phyloP scores from a whole-genome alignment of 2,113 vertebrate species.

The Corynorhinus townsendii region DNA sequence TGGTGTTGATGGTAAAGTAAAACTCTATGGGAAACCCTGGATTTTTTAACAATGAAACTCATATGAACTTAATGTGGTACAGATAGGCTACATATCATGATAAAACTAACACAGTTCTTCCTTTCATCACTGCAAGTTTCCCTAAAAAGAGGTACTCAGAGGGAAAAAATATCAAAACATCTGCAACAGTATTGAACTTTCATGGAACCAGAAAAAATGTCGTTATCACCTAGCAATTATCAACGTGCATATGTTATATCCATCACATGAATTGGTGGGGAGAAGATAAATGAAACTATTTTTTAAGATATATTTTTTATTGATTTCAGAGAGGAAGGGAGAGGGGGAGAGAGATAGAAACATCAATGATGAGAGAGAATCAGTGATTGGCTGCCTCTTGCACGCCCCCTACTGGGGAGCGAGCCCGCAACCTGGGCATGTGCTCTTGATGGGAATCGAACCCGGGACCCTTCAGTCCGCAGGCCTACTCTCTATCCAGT shows the following conservation, averaged over 20 bases:
- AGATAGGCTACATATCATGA: not conserved
- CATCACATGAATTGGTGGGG: not conserved
- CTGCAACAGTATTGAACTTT: constrained; percentile 15
- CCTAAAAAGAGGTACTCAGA: not conserved
- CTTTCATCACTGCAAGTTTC: constrained; percentile 10
- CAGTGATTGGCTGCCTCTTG: too few relatives aligned
- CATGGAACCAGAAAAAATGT: constrained; percentile 1
- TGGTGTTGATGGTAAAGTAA: not conserved
- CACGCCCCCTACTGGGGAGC: too few relatives aligned
- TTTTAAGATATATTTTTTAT: too few relatives aligned
- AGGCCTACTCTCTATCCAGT: too few relatives aligned
- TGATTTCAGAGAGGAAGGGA: too few relatives aligned
- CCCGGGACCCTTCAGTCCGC: too few relatives aligned
- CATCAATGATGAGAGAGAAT: too few relatives aligned
- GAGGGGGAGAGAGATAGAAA: too few relatives aligned
- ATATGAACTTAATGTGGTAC: not conserved
- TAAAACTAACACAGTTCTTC: not conserved
- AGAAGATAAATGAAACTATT: not conserved
- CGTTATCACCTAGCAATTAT: constrained; percentile 59
- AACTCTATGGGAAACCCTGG: not conserved
- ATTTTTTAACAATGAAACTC: not conserved
- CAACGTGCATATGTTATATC: constrained; percentile 11
- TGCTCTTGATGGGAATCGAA: too few relatives aligned
- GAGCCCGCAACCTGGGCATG: too few relatives aligned
- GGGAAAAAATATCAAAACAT: not conserved